These are phyloP conservation scores for Hydrochoerus hydrochaeris DNA, from an alignment of 2,113 vertebrate genomes.

Conservation along the genomic window DNA sequence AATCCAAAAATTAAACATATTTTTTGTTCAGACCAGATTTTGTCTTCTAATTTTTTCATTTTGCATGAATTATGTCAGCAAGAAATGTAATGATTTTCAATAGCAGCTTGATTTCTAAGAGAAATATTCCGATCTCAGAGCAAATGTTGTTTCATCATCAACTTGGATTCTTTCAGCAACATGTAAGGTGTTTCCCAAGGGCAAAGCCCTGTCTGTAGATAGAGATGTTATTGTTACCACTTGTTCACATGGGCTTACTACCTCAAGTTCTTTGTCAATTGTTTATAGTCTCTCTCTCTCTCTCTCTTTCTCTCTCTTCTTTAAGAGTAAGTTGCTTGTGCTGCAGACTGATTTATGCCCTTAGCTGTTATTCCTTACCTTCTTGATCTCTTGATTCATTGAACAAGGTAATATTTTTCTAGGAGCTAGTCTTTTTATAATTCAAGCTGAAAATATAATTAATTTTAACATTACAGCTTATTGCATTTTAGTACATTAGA, in stretches of 20 bases:
- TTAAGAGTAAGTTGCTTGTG: background rate
- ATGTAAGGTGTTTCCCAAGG: background rate
- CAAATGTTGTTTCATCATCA: background rate
- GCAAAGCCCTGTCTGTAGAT: background rate
- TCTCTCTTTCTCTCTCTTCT: background rate
- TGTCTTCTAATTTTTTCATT: slow-evolving; percentile 38
- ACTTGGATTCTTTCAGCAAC: background rate
- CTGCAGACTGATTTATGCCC: background rate
- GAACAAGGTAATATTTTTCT: background rate
- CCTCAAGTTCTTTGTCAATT: background rate
- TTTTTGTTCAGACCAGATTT: background rate
- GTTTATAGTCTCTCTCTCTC: background rate
- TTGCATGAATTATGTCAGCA: background rate
- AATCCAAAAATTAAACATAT: slow-evolving; percentile 1
- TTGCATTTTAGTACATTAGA: background rate
- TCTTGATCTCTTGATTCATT: background rate
- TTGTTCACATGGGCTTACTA: background rate
- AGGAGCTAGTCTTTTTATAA: background rate
- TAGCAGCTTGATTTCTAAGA: slow-evolving; percentile 14
- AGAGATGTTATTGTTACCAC: background rate
- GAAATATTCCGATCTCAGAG: background rate
- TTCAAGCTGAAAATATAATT: slow-evolving; percentile 34
- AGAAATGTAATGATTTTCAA: slow-evolving; percentile 1
- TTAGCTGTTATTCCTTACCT: background rate
- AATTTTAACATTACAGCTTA: background rate